These are phyloP conservation scores for Phataginus tetradactyla DNA, from an alignment of 2,797 vertebrate species.

Conservation along the genomic window DNA sequence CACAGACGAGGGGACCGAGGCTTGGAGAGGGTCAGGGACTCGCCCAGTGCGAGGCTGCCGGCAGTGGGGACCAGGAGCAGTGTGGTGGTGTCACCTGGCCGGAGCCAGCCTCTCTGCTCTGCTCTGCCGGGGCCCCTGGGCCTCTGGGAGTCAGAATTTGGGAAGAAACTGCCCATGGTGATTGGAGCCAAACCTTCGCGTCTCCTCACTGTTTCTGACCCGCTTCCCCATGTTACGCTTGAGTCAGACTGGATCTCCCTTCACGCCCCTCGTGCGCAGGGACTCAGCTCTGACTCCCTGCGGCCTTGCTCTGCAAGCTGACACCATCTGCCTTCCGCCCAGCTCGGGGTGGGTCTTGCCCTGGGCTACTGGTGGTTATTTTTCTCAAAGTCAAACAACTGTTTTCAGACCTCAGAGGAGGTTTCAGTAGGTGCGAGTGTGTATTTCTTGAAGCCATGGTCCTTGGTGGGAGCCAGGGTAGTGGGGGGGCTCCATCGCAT, in stretches of 20 bases:
- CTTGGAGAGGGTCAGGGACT: not conserved
- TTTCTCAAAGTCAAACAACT: not conserved
- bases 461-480: not conserved
- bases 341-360: not conserved
- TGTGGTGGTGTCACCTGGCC: not conserved
- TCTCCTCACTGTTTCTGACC: not conserved
- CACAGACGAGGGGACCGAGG: not conserved
- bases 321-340: not conserved
- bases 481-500: fast-evolving
- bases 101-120: not conserved
- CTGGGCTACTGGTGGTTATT: too few relatives aligned
- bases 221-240: not conserved
- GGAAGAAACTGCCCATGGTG: fast-evolving
- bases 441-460: not conserved
- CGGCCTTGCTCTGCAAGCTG: not conserved
- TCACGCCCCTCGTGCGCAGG: too few relatives aligned
- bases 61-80: too few relatives aligned
- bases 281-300: too few relatives aligned
- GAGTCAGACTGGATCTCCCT: not conserved
- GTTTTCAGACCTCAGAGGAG: not conserved
- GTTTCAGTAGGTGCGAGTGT: not conserved
- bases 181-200: fast-evolving
- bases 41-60: too few relatives aligned
- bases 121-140: fast-evolving
- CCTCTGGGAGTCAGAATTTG: fast-evolving